Percentiles rank a stretch among this genome's conserved stretches.
These are phyloP conservation scores for Lasioglossum calceatum DNA, from an alignment of 2,888 invertebrate genomes.

Conservation along the genomic window DNA sequence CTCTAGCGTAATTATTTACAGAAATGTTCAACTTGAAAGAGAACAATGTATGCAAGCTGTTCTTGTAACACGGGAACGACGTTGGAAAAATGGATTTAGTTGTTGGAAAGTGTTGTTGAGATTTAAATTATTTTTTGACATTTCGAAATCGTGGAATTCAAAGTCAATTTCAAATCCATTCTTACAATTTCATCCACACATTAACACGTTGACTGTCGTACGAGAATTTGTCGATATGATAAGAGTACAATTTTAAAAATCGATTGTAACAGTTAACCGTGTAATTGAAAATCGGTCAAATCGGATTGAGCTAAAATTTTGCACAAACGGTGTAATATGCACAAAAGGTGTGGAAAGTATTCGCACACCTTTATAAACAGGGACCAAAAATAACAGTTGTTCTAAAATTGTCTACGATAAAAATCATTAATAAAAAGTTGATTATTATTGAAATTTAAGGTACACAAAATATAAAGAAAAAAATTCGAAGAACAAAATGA, in stretches of 20 bases:
- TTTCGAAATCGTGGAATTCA: not conserved
- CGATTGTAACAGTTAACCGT: not conserved
- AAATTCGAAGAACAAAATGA: no score
- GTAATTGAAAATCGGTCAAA: no score
- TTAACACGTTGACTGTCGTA: conserved; percentile 5
- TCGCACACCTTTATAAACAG: no score
- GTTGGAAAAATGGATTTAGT: not conserved
- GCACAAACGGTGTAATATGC: no score
- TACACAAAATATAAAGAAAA: no score
- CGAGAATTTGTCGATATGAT: not conserved
- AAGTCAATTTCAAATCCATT: not conserved
- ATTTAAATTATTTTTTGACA: not conserved
- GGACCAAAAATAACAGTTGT: no score
- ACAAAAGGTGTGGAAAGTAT: no score
- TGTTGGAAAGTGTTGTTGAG: not conserved
- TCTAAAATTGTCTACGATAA: no score
- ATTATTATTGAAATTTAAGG: no score
- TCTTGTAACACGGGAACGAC: conserved; percentile 18
- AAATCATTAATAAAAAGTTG: no score
- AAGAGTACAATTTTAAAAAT: not conserved
- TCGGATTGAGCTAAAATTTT: no score
- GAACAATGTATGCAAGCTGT: conserved; percentile 32
- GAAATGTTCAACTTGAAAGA: conserved; percentile 32
- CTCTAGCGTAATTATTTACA: not conserved
- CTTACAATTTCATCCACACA: not conserved